Percentiles rank a stretch among this genome's conserved stretches.
phyloP scores from a whole-genome alignment of 2,797 vertebrate species.

The Lates japonicus region DNA sequence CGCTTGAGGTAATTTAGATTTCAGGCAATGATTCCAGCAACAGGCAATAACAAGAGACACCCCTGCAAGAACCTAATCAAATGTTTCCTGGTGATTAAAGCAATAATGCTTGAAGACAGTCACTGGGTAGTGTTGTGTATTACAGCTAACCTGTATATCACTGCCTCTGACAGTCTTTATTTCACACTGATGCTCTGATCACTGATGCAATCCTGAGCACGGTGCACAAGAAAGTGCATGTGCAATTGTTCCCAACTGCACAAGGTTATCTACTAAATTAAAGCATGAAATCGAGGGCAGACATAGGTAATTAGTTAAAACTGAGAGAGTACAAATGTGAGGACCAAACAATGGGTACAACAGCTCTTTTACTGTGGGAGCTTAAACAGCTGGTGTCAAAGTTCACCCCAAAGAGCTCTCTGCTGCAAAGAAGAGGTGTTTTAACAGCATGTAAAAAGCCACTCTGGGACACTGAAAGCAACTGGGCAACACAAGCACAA shows the following conservation, averaged over 20 bases:
- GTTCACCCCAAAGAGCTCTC: slow-evolving; percentile 42
- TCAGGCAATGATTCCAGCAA: slow-evolving; percentile 50
- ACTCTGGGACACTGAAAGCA: slow-evolving; percentile 30
- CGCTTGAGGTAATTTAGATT: slow-evolving; percentile 57
- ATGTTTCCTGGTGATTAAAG: slow-evolving; percentile 66
- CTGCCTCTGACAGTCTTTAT: slow-evolving; percentile 12
- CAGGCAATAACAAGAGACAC: slow-evolving; percentile 42
- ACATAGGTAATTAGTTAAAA: background rate
- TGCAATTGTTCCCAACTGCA: background rate
- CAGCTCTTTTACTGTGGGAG: slow-evolving; percentile 4
- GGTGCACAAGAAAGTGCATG: background rate
- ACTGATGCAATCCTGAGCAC: background rate
- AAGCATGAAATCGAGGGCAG: slow-evolving; percentile 4
- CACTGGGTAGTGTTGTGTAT: slow-evolving; percentile 18
- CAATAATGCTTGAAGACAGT: slow-evolving; percentile 25
- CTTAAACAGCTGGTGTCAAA: slow-evolving; percentile 26
- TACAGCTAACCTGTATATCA: slow-evolving; percentile 28
- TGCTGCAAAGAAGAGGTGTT: slow-evolving; percentile 24
- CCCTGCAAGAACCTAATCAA: slow-evolving; percentile 33
- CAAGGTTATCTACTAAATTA: background rate
- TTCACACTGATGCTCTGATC: slow-evolving; percentile 1
- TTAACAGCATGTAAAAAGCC: slow-evolving; percentile 31
- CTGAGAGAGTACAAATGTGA: background rate
- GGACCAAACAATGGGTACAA: background rate
- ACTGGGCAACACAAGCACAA: slow-evolving; percentile 2